Evolutionary conservation across 2,888 invertebrate species (phyloP).

Genomic region (Erebia ligea): DNA sequence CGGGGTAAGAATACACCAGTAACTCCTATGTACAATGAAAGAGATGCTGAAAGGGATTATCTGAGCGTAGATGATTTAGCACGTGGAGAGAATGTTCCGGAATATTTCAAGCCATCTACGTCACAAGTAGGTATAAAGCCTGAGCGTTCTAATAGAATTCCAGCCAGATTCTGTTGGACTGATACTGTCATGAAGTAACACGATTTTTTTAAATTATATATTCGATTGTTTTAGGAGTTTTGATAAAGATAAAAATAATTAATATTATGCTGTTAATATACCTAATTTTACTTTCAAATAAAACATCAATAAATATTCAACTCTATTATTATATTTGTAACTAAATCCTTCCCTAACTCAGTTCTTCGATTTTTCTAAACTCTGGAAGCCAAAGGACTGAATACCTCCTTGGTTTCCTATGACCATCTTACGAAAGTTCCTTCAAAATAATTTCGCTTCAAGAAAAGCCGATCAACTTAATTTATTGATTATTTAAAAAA

Average conservation of each 20-base stretch:
- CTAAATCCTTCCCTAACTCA: neutral
- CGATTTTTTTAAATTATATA: slow-evolving; percentile 1
- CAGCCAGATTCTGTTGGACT: slow-evolving; percentile 72
- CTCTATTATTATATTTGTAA: neutral
- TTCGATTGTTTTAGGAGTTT: slow-evolving; percentile 15
- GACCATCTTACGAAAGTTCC: neutral
- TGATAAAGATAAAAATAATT: neutral
- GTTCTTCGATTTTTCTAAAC: neutral
- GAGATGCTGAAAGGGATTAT: slow-evolving; percentile 27
- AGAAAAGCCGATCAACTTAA: neutral
- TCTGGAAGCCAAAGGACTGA: too few species aligned
- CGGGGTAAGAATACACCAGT: slow-evolving; percentile 45
- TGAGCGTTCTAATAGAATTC: slow-evolving; percentile 59
- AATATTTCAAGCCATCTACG: slow-evolving; percentile 35
- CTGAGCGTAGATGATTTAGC: slow-evolving; percentile 33
- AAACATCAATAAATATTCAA: neutral
- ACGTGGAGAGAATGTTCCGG: slow-evolving; percentile 54
- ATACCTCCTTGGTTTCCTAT: neutral
- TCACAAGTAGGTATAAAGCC: slow-evolving; percentile 49
- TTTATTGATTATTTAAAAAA: neutral
- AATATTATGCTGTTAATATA: neutral
- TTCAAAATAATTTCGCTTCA: neutral
- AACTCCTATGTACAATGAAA: slow-evolving; percentile 34
- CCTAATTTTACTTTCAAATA: neutral
- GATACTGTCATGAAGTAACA: slow-evolving; percentile 51